These are phyloP conservation scores for Apostichopus japonicus DNA, from an alignment of 35 echinoderm and acorn worm genomes.

Conservation along the genomic window DNA sequence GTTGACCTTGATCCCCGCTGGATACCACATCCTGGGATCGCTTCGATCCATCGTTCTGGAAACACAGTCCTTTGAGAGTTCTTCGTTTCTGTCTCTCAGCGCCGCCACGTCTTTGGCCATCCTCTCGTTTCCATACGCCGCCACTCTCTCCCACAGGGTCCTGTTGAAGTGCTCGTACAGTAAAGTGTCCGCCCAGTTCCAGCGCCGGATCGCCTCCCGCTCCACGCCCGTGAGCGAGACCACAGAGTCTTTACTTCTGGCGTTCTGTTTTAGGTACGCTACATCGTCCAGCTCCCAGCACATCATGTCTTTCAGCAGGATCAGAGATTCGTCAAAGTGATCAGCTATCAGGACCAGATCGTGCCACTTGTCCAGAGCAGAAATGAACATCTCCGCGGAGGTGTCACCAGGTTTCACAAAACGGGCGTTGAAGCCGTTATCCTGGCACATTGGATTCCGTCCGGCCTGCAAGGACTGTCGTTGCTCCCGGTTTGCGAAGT, in stretches of 20 bases:
- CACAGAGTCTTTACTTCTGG: conserved; percentile 60
- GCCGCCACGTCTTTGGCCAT: conserved; percentile 63
- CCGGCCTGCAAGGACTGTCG: conserved; percentile 27
- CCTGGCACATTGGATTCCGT: conserved; percentile 90
- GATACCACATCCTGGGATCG: conserved; percentile 69
- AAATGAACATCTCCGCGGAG: conserved; percentile 49
- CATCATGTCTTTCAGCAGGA: conserved; percentile 85
- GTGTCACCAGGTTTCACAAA: conserved; percentile 30
- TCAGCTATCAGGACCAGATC: conserved; percentile 90
- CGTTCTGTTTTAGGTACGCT: conserved; percentile 67
- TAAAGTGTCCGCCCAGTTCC: conserved; percentile 76
- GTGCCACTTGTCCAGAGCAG: conserved; percentile 44
- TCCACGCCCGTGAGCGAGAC: background rate
- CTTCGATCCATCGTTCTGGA: conserved; percentile 12
- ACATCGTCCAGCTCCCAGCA: conserved; percentile 86
- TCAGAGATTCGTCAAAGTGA: conserved; percentile 89
- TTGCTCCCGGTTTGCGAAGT: conserved; percentile 40
- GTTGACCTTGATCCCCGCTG: conserved; percentile 61
- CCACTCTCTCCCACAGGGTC: conserved; percentile 78
- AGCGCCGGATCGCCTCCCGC: conserved; percentile 39
- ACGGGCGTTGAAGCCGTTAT: conserved; percentile 77
- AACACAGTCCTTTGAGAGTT: conserved; percentile 54
- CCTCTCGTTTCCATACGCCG: conserved; percentile 63
- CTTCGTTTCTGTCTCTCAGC: conserved; percentile 41
- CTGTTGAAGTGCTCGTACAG: conserved; percentile 77